These are phyloP conservation scores for Neoitamus cyanurus DNA, from an alignment of 2,888 invertebrate genomes.

Conservation along the genomic window DNA sequence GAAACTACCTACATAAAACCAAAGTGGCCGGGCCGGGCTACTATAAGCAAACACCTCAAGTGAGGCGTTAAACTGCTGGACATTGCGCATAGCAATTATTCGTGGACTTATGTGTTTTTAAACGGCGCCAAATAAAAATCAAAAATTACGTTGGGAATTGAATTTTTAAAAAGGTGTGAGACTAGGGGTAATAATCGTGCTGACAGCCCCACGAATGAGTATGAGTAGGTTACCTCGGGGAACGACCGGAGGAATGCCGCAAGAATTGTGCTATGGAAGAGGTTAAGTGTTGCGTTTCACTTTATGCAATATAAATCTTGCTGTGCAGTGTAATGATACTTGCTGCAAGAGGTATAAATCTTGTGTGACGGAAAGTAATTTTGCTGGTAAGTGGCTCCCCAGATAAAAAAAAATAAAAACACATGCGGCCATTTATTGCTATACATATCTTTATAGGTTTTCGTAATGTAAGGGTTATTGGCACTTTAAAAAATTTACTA, in stretches of 20 bases:
- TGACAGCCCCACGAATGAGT: not conserved
- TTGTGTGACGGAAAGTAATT: not conserved
- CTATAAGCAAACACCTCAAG: conserved; percentile 1
- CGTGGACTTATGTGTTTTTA: not conserved
- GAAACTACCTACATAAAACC: conserved; percentile 18
- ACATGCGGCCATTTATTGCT: too few relatives aligned
- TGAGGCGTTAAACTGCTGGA: conserved; percentile 10
- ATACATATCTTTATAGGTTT: too few relatives aligned
- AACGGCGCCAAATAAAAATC: conserved; percentile 3
- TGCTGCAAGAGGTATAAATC: not conserved
- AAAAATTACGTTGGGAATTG: not conserved
- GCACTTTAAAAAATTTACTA: too few relatives aligned
- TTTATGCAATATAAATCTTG: not conserved
- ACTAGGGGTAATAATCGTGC: not conserved
- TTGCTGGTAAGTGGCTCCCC: not conserved
- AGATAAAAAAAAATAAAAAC: not conserved
- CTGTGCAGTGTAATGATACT: not conserved
- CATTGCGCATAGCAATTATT: conserved; percentile 11
- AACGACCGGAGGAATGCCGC: not conserved
- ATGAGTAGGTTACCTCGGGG: not conserved
- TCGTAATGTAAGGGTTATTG: too few relatives aligned
- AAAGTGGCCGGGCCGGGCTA: not conserved
- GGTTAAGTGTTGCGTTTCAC: not conserved
- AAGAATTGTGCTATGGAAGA: not conserved
- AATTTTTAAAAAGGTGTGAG: not conserved